Percentiles rank a stretch among this genome's conserved stretches.
Evolutionary conservation across 2,888 invertebrate genomes (phyloP).

Genomic region (Rhagonycha fulva): DNA sequence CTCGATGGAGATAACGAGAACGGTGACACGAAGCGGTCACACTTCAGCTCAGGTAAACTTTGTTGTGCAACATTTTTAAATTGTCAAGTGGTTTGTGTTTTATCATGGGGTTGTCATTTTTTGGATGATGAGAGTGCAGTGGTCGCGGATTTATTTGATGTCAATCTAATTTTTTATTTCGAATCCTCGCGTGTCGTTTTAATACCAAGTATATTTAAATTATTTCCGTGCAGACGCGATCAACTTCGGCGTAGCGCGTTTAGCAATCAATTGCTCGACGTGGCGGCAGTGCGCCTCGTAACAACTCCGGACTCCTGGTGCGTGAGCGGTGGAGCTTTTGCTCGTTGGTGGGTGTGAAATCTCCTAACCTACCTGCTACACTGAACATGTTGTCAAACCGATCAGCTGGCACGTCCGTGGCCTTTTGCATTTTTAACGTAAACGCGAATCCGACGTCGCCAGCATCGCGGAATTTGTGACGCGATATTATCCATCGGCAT

Average conservation of each 20-base stretch:
- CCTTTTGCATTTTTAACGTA: constrained; percentile 25
- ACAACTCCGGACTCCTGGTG: constrained; percentile 29
- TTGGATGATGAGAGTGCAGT: constrained; percentile 3
- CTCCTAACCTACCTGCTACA: constrained; percentile 12
- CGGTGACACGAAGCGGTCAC: constrained; percentile 87
- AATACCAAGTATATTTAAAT: neutral
- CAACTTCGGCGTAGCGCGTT: constrained; percentile 25
- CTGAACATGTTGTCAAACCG: constrained; percentile 28
- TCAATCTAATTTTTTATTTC: neutral
- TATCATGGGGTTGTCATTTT: neutral
- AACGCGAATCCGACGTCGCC: constrained; percentile 35
- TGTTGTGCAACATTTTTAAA: constrained; percentile 12
- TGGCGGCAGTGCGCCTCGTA: constrained; percentile 28
- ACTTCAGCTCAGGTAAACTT: constrained; percentile 83
- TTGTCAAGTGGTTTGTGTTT: neutral
- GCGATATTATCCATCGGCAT: constrained; percentile 28
- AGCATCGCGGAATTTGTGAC: constrained; percentile 34
- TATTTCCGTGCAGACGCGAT: constrained; percentile 10
- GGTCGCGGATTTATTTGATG: neutral
- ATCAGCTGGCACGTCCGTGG: constrained; percentile 31
- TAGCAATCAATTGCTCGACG: constrained; percentile 29
- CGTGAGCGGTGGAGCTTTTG: constrained; percentile 27
- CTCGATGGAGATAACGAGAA: constrained; percentile 86
- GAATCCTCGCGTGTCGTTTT: neutral
- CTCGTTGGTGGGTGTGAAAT: constrained; percentile 26